Percentiles rank a stretch among this genome's conserved stretches.
These are phyloP conservation scores for Ridgeia piscesae DNA, from an alignment of 1,140 invertebrate species.

Conservation along the genomic window DNA sequence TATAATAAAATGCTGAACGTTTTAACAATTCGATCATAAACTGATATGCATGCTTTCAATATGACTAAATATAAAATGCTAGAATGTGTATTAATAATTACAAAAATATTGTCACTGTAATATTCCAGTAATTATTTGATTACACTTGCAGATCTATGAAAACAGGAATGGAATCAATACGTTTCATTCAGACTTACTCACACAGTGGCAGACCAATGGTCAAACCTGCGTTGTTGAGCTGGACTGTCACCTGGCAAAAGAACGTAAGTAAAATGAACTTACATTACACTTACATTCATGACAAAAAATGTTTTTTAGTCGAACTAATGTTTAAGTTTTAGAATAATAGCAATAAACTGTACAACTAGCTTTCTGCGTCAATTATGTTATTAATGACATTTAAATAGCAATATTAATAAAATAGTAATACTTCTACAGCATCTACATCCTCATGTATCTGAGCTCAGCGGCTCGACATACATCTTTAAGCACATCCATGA, in stretches of 20 bases:
- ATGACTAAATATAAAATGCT: not conserved
- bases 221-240: not conserved
- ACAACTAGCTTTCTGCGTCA: not conserved
- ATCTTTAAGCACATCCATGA: too few relatives aligned
- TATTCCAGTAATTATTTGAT: not conserved
- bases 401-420: too few relatives aligned
- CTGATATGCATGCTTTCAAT: not conserved
- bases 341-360: not conserved
- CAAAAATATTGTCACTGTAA: not conserved
- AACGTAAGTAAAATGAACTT: not conserved
- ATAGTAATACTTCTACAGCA: too few relatives aligned
- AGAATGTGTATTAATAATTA: not conserved
- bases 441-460: too few relatives aligned
- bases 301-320: not conserved
- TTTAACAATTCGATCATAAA: not conserved
- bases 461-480: too few relatives aligned
- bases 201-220: not conserved
- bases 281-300: not conserved
- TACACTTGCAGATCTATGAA: not conserved
- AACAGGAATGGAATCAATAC: not conserved
- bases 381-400: too few relatives aligned
- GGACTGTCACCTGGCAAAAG: not conserved
- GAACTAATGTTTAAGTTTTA: not conserved
- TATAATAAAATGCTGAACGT: not conserved
- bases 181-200: not conserved